These are phyloP conservation scores for Dendropsophus ebraccatus DNA, from an alignment of 2,113 vertebrate genomes.

Conservation along the genomic window DNA sequence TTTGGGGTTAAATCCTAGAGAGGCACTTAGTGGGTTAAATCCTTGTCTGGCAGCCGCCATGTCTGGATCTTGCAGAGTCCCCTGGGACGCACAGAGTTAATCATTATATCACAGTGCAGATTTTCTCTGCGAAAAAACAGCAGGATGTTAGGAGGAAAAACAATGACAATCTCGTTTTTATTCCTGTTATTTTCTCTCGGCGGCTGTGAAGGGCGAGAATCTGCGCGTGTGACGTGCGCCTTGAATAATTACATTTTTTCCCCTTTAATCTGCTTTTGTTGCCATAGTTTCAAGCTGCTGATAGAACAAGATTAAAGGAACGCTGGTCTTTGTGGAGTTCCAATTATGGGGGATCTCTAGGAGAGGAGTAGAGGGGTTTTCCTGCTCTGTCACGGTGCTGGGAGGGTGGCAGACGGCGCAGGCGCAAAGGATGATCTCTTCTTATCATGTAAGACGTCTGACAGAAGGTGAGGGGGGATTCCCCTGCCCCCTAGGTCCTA, in stretches of 20 bases:
- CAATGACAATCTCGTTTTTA: slow-evolving; percentile 1
- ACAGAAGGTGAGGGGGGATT: not conserved
- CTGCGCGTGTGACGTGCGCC: slow-evolving; percentile 2
- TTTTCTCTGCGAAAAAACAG: slow-evolving; percentile 3
- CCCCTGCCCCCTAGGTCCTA: not conserved
- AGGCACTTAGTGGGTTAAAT: not conserved
- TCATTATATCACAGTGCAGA: not conserved
- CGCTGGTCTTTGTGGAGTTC: slow-evolving; percentile 19
- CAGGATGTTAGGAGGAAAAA: slow-evolving; percentile 6
- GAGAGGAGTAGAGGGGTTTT: slow-evolving; percentile 28
- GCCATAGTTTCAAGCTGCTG: slow-evolving; percentile 55
- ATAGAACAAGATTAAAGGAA: slow-evolving; percentile 48
- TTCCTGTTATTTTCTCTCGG: not conserved
- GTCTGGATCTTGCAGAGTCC: not conserved
- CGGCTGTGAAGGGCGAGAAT: slow-evolving; percentile 16
- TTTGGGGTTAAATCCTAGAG: too few species aligned
- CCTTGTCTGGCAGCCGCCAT: not conserved
- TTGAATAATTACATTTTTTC: slow-evolving; percentile 21
- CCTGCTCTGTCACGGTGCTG: slow-evolving; percentile 26
- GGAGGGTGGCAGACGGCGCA: not conserved
- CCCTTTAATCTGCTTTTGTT: slow-evolving; percentile 55
- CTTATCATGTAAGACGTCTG: not conserved
- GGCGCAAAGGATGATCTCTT: not conserved
- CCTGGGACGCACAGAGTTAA: slow-evolving; percentile 9
- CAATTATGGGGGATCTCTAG: slow-evolving; percentile 29